A percentile compares a stretch with the other conserved stretches of the same genome.
Evolutionary conservation across 2,888 invertebrate species (phyloP).

Genomic region (Plusia festucae): DNA sequence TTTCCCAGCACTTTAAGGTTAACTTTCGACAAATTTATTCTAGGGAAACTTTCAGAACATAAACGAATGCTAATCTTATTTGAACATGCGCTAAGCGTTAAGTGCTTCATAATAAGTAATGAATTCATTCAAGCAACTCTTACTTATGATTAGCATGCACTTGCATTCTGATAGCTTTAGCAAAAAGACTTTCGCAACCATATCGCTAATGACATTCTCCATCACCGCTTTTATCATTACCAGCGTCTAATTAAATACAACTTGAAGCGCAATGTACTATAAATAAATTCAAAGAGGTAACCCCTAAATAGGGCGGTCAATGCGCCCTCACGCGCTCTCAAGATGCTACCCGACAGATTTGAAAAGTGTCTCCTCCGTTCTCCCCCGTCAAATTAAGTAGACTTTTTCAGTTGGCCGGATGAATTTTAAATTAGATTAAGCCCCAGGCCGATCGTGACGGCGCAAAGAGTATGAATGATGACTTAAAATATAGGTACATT

Average conservation of each 20-base stretch:
- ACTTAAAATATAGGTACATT: constrained; percentile 67
- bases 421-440: constrained; percentile 86
- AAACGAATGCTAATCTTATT: constrained; percentile 51
- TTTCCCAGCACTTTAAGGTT: neutral
- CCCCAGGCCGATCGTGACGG: constrained; percentile 84
- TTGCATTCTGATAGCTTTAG: constrained; percentile 49
- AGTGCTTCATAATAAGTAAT: constrained; percentile 51
- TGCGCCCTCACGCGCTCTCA: constrained; percentile 84
- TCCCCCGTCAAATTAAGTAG: constrained; percentile 71
- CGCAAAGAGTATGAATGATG: constrained; percentile 87
- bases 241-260: constrained; percentile 63
- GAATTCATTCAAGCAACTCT: constrained; percentile 41
- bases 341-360: constrained; percentile 73
- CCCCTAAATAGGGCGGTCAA: constrained; percentile 81
- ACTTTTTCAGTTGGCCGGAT: constrained; percentile 80
- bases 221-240: constrained; percentile 48
- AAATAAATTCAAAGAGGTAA: constrained; percentile 73
- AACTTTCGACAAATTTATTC: constrained; percentile 5
- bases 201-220: constrained; percentile 56
- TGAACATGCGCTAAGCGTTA: constrained; percentile 40
- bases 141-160: constrained; percentile 49
- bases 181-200: constrained; percentile 54
- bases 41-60: constrained; percentile 29
- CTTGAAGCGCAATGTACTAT: constrained; percentile 61
- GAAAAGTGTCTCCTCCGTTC: constrained; percentile 66